A percentile compares a stretch with the other conserved stretches of the same genome.
phyloP scores from a whole-genome alignment of 2,888 invertebrate species.

The Microplitis manilae region DNA sequence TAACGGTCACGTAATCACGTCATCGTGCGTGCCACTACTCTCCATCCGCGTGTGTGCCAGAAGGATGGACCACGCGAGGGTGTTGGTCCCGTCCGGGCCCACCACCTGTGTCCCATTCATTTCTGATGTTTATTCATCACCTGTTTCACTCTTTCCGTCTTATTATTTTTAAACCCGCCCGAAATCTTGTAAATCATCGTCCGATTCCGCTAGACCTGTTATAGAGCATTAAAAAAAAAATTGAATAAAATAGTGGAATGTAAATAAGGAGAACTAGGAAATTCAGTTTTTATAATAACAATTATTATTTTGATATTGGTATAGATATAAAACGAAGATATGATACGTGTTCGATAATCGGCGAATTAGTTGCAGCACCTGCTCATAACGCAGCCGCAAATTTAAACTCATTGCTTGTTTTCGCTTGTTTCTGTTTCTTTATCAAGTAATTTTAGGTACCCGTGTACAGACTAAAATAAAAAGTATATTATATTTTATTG shows the following conservation, averaged over 20 bases:
- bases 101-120: not conserved
- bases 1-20: constrained; percentile 68
- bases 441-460: constrained; percentile 51
- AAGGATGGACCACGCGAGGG: constrained; percentile 63
- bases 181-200: not conserved
- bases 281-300: too few relatives aligned
- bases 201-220: too few relatives aligned
- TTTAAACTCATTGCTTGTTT: constrained; percentile 25
- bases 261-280: too few relatives aligned
- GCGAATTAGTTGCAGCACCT: constrained; percentile 56
- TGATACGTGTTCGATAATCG: constrained; percentile 52
- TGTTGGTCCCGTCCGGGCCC: constrained; percentile 31
- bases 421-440: constrained; percentile 13
- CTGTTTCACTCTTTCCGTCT: not conserved
- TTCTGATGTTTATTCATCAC: not conserved
- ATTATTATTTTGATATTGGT: not conserved
- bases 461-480: constrained; percentile 27
- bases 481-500: not conserved
- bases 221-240: too few relatives aligned
- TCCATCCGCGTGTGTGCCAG: constrained; percentile 34
- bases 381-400: constrained; percentile 32
- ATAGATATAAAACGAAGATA: constrained; percentile 11
- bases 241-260: too few relatives aligned
- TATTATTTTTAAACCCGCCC: not conserved
- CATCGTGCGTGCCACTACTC: constrained; percentile 61